Evolutionary conservation across 2,113 vertebrate genomes (phyloP).

Genomic region (Fulmarus glacialis): DNA sequence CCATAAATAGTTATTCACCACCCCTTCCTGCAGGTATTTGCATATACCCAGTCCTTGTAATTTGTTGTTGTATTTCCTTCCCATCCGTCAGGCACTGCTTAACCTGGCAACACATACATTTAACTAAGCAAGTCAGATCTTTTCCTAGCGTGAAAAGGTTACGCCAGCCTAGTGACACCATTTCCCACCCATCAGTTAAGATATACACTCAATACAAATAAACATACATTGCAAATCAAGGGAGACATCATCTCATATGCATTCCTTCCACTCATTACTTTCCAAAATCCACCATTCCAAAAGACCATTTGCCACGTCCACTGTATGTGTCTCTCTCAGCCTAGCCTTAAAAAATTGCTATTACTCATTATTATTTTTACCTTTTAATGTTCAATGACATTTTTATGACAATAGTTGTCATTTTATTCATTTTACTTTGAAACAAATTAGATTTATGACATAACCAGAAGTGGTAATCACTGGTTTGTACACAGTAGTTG

Average conservation of each 20-base stretch:
- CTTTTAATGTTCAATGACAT: background rate
- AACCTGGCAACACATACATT: background rate
- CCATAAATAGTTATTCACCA: background rate
- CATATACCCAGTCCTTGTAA: background rate
- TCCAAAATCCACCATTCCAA: background rate
- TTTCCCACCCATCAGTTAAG: background rate
- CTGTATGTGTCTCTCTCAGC: background rate
- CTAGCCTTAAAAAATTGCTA: background rate
- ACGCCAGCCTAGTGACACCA: background rate
- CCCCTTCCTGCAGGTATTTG: slow-evolving; percentile 54
- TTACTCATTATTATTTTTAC: background rate
- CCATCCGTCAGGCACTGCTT: background rate
- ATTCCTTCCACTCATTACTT: background rate
- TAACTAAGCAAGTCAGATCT: background rate
- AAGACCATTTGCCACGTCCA: background rate
- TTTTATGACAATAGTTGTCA: background rate
- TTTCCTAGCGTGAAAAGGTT: background rate
- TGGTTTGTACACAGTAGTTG: background rate
- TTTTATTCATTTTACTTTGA: background rate
- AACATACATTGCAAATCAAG: background rate
- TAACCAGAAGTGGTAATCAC: background rate
- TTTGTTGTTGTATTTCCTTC: background rate
- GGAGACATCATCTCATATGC: background rate
- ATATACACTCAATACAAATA: background rate
- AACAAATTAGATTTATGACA: background rate